These are phyloP conservation scores for Cepaea hortensis DNA, from an alignment of 2,888 invertebrate genomes.

Conservation along the genomic window DNA sequence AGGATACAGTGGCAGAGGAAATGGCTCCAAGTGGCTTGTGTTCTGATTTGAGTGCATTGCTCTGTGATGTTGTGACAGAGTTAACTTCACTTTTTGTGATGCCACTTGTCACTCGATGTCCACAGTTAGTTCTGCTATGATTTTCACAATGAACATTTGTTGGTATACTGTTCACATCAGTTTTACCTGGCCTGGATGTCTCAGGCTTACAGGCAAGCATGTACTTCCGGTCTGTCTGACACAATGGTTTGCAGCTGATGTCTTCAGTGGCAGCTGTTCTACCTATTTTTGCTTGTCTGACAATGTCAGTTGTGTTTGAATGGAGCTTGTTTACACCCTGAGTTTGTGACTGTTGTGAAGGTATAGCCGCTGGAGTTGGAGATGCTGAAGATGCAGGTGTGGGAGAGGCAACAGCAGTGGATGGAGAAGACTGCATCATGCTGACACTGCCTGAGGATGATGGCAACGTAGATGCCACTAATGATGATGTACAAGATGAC, in stretches of 20 bases:
- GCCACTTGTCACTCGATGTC: background rate
- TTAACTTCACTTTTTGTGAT: background rate
- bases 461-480: background rate
- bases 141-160: background rate
- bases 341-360: slow-evolving; percentile 46
- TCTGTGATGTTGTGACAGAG: background rate
- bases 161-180: background rate
- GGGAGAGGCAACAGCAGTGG: slow-evolving; percentile 40
- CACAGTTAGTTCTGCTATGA: background rate
- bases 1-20: background rate
- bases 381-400: slow-evolving; percentile 49
- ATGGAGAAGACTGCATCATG: background rate
- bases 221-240: background rate
- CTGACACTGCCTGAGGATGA: background rate
- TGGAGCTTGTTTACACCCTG: slow-evolving; percentile 35
- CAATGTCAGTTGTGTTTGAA: background rate
- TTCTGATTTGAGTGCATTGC: background rate
- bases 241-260: background rate
- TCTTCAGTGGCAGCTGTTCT: background rate
- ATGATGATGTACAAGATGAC: background rate
- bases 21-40: background rate
- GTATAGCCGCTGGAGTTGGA: slow-evolving; percentile 50
- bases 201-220: background rate
- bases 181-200: background rate
- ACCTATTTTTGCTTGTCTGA: background rate